Conservation (phyloP, 2,797 vertebrate genomes). For the Acanthurus tractus region DNA sequence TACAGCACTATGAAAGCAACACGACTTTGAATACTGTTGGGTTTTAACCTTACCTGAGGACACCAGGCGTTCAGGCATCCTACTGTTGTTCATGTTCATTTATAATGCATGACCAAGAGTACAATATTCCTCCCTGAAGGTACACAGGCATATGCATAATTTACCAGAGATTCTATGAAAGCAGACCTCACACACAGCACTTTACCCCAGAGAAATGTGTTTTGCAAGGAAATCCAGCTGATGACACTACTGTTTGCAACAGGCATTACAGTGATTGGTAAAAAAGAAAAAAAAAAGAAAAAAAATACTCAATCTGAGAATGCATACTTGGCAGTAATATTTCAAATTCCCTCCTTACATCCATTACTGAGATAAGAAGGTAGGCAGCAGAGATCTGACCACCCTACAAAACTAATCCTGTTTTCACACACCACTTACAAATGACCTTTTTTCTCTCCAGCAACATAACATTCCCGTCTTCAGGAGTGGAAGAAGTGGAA, state of each 20-base stretch:
- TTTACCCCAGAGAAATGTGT: conserved; percentile 22
- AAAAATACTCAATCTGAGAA: not conserved
- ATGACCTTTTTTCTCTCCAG: conserved; percentile 8
- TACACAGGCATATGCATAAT: conserved; percentile 72
- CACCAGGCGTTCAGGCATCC: conserved; percentile 56
- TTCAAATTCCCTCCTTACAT: conserved; percentile 20
- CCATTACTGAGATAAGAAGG: conserved; percentile 17
- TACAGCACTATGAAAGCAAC: conserved; percentile 61
- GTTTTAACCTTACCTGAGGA: conserved; percentile 69
- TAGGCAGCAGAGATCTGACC: conserved; percentile 20
- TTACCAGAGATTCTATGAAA: conserved; percentile 59
- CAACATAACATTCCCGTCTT: conserved; percentile 4
- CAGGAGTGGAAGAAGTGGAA: conserved; percentile 5
- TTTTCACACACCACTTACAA: conserved; percentile 34
- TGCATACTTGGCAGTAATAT: conserved; percentile 8
- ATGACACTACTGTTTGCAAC: conserved; percentile 17
- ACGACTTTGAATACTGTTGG: conserved; percentile 65
- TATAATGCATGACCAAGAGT: conserved; percentile 71
- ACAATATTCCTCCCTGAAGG: conserved; percentile 58
- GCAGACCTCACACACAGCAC: conserved; percentile 30
- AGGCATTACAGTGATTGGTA: conserved; percentile 18
- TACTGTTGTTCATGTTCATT: conserved; percentile 66
- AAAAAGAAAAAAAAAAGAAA: not conserved
- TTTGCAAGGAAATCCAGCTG: conserved; percentile 45
- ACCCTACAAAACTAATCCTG: conserved; percentile 22